Evolutionary conservation across 2,113 vertebrate genomes (phyloP).

Genomic region (Odocoileus hemionus): DNA sequence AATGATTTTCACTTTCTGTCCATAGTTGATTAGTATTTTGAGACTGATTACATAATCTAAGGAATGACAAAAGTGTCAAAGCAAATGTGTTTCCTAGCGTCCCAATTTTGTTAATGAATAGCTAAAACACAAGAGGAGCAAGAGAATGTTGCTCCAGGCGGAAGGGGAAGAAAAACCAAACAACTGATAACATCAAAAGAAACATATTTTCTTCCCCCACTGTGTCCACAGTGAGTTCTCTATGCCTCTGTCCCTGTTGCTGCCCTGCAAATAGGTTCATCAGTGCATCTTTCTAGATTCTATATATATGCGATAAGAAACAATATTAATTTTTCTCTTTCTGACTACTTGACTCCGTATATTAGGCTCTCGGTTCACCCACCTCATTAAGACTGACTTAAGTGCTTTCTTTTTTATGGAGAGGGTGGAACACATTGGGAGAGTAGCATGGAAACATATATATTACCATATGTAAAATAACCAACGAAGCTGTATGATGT

Average conservation of each 20-base stretch:
- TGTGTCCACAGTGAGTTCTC: not conserved
- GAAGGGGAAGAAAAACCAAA: not conserved
- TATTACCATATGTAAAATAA: not conserved
- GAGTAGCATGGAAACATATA: not conserved
- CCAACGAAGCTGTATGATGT: not conserved
- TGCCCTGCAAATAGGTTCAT: not conserved
- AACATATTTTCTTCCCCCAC: not conserved
- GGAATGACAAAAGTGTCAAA: not conserved
- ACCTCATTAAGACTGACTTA: not conserved
- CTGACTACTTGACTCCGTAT: not conserved
- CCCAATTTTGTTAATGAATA: conserved; percentile 1
- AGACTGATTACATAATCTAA: not conserved
- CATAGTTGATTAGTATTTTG: conserved; percentile 13
- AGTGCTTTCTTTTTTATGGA: not conserved
- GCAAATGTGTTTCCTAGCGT: not conserved
- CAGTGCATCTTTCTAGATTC: not conserved
- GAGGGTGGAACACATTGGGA: not conserved
- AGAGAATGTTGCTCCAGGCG: not conserved
- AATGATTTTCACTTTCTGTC: not conserved
- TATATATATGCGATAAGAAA: not conserved
- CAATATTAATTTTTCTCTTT: not conserved
- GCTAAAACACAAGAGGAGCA: not conserved
- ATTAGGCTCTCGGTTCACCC: not conserved
- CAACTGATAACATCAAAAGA: not conserved
- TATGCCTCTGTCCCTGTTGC: not conserved